Evolutionary conservation across 2,797 vertebrate species (phyloP).

Genomic region (Esox lucius): DNA sequence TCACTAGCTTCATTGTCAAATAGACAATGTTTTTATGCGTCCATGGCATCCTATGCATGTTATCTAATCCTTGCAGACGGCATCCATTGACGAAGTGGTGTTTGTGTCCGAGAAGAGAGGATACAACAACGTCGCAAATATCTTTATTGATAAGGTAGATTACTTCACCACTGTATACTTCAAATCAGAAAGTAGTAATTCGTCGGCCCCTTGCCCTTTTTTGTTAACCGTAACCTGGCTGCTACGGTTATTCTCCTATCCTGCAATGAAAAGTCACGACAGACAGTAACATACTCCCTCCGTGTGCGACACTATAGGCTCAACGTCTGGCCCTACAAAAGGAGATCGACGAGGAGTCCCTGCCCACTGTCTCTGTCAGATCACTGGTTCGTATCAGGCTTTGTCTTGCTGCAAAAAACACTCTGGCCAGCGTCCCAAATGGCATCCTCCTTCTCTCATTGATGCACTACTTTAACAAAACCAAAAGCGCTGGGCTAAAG

Average conservation of each 20-base stretch:
- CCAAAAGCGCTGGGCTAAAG: not conserved
- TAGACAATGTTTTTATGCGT: too few species aligned
- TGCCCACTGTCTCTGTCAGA: constrained; percentile 37
- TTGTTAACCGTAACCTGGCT: too few species aligned
- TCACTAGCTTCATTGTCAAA: too few species aligned
- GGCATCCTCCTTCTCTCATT: not conserved
- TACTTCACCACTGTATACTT: not conserved
- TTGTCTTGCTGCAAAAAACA: not conserved
- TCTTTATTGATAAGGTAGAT: constrained; percentile 77
- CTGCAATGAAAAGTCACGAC: too few species aligned
- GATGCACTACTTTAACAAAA: not conserved
- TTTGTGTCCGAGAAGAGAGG: constrained; percentile 73
- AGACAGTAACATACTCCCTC: too few species aligned
- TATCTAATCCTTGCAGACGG: constrained; percentile 37
- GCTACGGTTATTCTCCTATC: too few species aligned
- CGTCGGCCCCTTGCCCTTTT: not conserved
- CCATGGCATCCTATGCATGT: not conserved
- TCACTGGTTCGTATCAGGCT: constrained; percentile 41
- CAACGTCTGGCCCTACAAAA: constrained; percentile 77
- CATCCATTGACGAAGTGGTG: constrained; percentile 66
- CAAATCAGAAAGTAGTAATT: not conserved
- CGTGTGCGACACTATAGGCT: constrained; percentile 51
- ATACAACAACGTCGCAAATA: constrained; percentile 51
- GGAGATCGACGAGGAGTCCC: constrained; percentile 81
- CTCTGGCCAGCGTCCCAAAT: not conserved